These are phyloP conservation scores for Prionace glauca DNA, from an alignment of 2,797 vertebrate species.

Conservation along the genomic window DNA sequence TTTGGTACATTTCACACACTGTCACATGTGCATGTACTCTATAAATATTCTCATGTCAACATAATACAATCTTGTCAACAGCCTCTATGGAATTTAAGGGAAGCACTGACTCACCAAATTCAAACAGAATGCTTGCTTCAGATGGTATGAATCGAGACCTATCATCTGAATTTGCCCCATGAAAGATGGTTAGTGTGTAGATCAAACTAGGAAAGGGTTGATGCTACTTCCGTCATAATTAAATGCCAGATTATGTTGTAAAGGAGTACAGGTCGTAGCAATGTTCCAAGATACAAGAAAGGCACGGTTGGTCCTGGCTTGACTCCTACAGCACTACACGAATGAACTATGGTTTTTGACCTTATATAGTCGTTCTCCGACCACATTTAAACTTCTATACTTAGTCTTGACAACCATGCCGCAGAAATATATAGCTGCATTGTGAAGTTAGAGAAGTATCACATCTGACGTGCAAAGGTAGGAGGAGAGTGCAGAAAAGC, in stretches of 20 bases:
- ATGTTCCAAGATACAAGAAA: neutral
- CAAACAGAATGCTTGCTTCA: neutral
- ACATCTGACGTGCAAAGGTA: neutral
- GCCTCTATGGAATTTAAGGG: neutral
- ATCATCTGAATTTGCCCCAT: neutral
- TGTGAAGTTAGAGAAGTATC: neutral
- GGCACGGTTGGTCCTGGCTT: neutral
- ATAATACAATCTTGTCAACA: neutral
- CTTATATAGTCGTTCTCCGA: neutral
- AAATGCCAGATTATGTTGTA: neutral
- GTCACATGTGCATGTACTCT: neutral
- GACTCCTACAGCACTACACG: too few relatives aligned
- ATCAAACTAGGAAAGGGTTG: neutral
- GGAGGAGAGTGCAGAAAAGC: neutral
- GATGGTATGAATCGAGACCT: too few relatives aligned
- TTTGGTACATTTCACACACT: neutral
- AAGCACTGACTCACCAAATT: neutral
- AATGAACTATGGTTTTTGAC: neutral
- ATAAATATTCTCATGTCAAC: neutral
- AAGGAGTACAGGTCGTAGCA: neutral
- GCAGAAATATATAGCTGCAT: neutral
- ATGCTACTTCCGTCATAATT: neutral
- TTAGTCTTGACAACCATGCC: neutral
- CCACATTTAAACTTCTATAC: neutral
- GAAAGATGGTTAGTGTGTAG: neutral